phyloP scores from a whole-genome alignment of 1,140 invertebrate genomes.

The Coenobita brevimanus region DNA sequence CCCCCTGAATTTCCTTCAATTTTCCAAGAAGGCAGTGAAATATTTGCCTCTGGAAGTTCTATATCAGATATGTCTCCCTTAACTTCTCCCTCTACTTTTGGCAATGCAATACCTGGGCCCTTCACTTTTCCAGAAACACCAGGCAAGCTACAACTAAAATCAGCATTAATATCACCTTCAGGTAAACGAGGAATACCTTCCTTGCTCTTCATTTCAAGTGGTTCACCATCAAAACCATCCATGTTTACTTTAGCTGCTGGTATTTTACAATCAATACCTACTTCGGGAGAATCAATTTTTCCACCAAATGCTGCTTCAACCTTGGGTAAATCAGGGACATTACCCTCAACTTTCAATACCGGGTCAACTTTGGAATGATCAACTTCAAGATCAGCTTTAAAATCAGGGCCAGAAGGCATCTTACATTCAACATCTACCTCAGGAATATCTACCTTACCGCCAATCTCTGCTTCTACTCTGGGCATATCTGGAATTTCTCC shows the following conservation, averaged over 20 bases:
- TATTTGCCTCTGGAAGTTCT: too few species aligned
- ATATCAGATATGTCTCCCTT: too few species aligned
- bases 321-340: not conserved
- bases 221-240: not conserved
- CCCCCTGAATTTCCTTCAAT: not conserved
- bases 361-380: not conserved
- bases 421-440: not conserved
- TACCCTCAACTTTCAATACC: not conserved
- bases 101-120: not conserved
- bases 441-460: constrained; percentile 10
- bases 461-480: constrained; percentile 14
- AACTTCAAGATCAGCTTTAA: not conserved
- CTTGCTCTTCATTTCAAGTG: constrained; percentile 18
- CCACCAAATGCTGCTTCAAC: constrained; percentile 1
- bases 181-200: constrained; percentile 17
- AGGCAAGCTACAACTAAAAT: not conserved
- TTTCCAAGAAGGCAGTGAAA: not conserved
- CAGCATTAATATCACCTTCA: constrained; percentile 15
- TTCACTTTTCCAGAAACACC: not conserved
- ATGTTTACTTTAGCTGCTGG: not conserved
- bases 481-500: not conserved
- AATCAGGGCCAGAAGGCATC: not conserved
- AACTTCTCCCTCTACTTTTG: too few species aligned
- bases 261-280: constrained; percentile 6
- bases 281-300: not conserved